Base-by-base conservation (phyloP, 2,888 invertebrate species). In the Synergus itoensis region DNA sequence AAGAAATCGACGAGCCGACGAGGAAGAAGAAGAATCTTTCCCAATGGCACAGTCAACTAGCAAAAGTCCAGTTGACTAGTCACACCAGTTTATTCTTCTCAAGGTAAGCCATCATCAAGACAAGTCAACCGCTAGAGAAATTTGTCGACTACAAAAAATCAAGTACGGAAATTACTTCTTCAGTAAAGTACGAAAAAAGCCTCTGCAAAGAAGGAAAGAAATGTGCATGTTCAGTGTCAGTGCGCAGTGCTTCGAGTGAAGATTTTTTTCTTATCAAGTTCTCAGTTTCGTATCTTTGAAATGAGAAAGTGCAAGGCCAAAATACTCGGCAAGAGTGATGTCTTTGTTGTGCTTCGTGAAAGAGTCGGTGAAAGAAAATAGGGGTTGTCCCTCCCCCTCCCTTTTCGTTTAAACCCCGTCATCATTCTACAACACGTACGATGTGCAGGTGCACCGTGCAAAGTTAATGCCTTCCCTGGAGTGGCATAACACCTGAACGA, bases 21-120 rank as follows among this genome's bases (percentile, higher is more conserved):
- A 84, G 80, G 81, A 73, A 73, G 86, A 77, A 80, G 76, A 82
- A 36, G 81, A 73, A 73, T 82, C 84, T 82, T 83, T 83, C 82
- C 93, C 93, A 93, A 93, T 93, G 93, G 93, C 94, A 94, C 95
- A 95, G 95, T 95, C 95, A 93, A 93, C 93, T 93, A 91, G 92
- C 91, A 92, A 92, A 91, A 89, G 91, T 92, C 93, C 92, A 92
- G 93, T 93, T 93, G 93, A 92, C 93, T 93, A 93, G 93, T 94
- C 93, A 93, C 90, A 87, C 86, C 84, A 86, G 86, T 67, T 76
- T 73, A 63, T 82, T 82, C 78, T 53, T 80, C 81, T 79, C 76
- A 80, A 84, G 84, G 84, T 84, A 84, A 82, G 84, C 62, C 62
- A 67, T 53, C 53, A 18, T 57, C 73, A 73, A 45, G 14, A 21